Percentiles rank a stretch among this genome's conserved stretches.
Conservation (phyloP, 2,797 vertebrate genomes). For the Peromyscus attwateri region DNA sequence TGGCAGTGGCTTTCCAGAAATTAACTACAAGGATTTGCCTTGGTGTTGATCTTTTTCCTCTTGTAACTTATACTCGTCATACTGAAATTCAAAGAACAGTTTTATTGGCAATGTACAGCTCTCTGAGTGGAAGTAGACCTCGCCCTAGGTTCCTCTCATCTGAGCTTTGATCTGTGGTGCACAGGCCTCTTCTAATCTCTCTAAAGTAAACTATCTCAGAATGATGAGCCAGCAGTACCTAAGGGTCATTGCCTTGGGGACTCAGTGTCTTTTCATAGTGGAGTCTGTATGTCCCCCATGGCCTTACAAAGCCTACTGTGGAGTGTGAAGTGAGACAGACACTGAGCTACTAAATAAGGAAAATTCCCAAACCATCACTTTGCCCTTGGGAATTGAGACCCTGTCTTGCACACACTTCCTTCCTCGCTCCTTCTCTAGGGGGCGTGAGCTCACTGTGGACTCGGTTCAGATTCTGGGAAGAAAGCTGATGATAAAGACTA, state of each 20-base stretch:
- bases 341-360: not conserved
- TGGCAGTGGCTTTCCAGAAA: not conserved
- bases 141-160: not conserved
- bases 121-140: not conserved
- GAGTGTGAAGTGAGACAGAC: not conserved
- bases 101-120: not conserved
- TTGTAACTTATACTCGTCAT: not conserved
- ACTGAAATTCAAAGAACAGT: not conserved
- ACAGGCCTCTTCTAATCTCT: conserved; percentile 54
- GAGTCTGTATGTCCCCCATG: not conserved
- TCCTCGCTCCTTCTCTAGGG: not conserved
- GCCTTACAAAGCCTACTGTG: not conserved
- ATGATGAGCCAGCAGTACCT: not conserved
- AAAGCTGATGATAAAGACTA: not conserved
- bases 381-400: conserved; percentile 2
- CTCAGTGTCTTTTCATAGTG: not conserved
- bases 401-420: not conserved
- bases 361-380: not conserved
- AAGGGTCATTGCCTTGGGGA: not conserved
- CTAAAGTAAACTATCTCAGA: conserved; percentile 19
- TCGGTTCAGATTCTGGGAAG: not conserved
- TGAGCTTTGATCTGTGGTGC: not conserved
- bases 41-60: not conserved
- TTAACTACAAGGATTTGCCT: not conserved
- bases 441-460: not conserved